Evolutionary conservation across 2,888 invertebrate genomes (phyloP).

Genomic region (Stegana nigrithorax): DNA sequence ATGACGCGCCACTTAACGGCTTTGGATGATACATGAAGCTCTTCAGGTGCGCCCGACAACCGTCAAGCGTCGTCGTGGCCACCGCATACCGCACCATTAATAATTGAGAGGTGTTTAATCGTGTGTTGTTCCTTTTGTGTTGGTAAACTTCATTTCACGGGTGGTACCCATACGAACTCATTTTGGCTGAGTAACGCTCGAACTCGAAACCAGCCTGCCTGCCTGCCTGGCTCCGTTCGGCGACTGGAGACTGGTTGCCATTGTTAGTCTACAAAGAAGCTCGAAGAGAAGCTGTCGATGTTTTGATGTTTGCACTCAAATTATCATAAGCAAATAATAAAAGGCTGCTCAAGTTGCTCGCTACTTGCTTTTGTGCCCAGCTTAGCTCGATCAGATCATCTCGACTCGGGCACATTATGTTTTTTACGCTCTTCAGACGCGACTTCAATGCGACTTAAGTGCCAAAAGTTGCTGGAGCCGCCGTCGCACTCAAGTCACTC

Average conservation of each 20-base stretch:
- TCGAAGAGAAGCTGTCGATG: slow-evolving; percentile 18
- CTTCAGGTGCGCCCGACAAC: neutral
- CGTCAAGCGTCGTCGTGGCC: neutral
- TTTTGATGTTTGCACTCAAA: slow-evolving; percentile 57
- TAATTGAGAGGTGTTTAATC: slow-evolving; percentile 69
- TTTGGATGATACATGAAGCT: slow-evolving; percentile 37
- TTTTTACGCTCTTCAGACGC: slow-evolving; percentile 46
- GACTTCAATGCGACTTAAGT: slow-evolving; percentile 43
- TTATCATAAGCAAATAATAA: slow-evolving; percentile 65
- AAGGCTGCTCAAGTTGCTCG: slow-evolving; percentile 14
- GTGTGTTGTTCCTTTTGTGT: slow-evolving; percentile 57
- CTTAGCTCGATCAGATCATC: neutral
- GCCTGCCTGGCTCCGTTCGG: neutral
- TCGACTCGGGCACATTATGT: neutral
- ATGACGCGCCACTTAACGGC: slow-evolving; percentile 54
- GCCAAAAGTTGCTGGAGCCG: slow-evolving; percentile 62
- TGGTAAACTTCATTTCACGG: slow-evolving; percentile 43
- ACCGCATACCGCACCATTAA: slow-evolving; percentile 39
- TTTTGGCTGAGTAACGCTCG: slow-evolving; percentile 32
- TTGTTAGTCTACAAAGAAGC: neutral
- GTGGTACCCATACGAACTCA: slow-evolving; percentile 36
- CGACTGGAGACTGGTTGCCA: slow-evolving; percentile 19
- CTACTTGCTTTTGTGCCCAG: slow-evolving; percentile 4
- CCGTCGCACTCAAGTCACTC: slow-evolving; percentile 42
- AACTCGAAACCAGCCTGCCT: neutral